These are phyloP conservation scores for Ctenicera cuprea DNA, from an alignment of 2,888 invertebrate species.

Conservation along the genomic window DNA sequence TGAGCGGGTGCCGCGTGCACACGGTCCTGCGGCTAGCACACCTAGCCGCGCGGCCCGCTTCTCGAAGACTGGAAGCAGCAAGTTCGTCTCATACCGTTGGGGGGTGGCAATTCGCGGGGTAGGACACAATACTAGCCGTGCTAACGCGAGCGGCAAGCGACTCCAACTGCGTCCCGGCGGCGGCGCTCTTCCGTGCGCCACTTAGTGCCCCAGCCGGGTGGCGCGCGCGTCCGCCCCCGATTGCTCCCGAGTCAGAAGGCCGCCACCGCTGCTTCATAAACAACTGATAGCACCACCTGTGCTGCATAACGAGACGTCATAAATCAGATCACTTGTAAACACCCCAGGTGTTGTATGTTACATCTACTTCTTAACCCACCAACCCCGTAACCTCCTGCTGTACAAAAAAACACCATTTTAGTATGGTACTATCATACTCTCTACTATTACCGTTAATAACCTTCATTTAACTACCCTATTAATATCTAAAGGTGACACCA, in stretches of 20 bases:
- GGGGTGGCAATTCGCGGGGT: slow-evolving; percentile 68
- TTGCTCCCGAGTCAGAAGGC: slow-evolving; percentile 53
- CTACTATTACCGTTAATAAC: too few species aligned
- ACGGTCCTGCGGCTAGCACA: slow-evolving; percentile 50
- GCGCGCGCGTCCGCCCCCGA: slow-evolving; percentile 55
- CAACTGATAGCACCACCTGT: slow-evolving; percentile 53
- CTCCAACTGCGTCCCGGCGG: slow-evolving; percentile 68
- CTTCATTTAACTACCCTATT: too few species aligned
- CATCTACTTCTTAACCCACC: not conserved
- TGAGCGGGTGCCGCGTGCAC: slow-evolving; percentile 59
- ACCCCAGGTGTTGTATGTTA: slow-evolving; percentile 20
- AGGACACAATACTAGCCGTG: slow-evolving; percentile 67
- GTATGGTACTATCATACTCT: too few species aligned
- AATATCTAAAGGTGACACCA: too few species aligned
- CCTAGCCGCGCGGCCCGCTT: slow-evolving; percentile 67
- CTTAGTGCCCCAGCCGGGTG: slow-evolving; percentile 58
- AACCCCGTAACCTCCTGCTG: not conserved
- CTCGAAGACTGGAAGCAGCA: slow-evolving; percentile 71
- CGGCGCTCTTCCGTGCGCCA: slow-evolving; percentile 68
- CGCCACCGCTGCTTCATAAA: slow-evolving; percentile 52
- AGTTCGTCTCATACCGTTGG: slow-evolving; percentile 68
- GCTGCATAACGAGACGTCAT: slow-evolving; percentile 49
- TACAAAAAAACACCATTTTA: too few species aligned
- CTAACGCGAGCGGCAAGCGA: slow-evolving; percentile 69
- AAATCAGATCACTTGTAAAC: slow-evolving; percentile 47